A percentile compares a stretch with the other conserved stretches of the same genome.
These are phyloP conservation scores for Sarcophaga subvicina DNA, from an alignment of 2,888 invertebrate genomes.

Conservation along the genomic window DNA sequence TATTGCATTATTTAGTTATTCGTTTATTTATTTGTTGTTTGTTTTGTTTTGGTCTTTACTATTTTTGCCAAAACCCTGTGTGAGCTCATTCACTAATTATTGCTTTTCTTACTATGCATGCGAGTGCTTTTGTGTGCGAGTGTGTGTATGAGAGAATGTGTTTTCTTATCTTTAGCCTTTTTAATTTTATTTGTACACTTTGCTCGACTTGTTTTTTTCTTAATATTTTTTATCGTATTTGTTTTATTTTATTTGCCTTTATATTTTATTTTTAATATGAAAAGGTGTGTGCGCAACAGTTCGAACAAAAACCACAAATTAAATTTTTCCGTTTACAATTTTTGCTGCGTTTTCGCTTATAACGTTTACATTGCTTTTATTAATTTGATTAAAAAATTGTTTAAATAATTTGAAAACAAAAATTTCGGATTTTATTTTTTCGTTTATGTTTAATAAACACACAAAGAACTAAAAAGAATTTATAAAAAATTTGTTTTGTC, in stretches of 20 bases:
- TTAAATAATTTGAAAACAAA: neutral
- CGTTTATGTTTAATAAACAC: conserved; percentile 30
- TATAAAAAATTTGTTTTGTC: conserved; percentile 44
- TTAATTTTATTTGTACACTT: conserved; percentile 46
- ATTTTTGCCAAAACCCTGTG: conserved; percentile 42
- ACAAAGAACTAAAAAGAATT: conserved; percentile 26
- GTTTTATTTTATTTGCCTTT: conserved; percentile 32
- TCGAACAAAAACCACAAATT: conserved; percentile 55
- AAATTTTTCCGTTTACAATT: neutral
- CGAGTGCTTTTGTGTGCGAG: neutral
- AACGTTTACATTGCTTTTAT: neutral
- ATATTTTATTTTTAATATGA: conserved; percentile 38
- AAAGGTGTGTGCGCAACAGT: conserved; percentile 71
- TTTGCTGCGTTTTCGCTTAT: neutral
- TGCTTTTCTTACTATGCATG: conserved; percentile 4
- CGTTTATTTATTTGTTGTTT: conserved; percentile 21
- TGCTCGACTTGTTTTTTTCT: conserved; percentile 39
- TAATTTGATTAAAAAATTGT: neutral
- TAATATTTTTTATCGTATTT: conserved; percentile 49
- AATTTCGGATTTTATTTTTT: conserved; percentile 6
- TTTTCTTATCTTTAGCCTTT: conserved; percentile 47
- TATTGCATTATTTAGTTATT: conserved; percentile 30
- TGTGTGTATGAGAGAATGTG: neutral
- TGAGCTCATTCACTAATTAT: conserved; percentile 59
- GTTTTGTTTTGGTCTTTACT: conserved; percentile 51